Percentiles rank a stretch among this genome's conserved stretches.
Evolutionary conservation across 2,888 invertebrate genomes (phyloP).

Genomic region (Tachina fera): DNA sequence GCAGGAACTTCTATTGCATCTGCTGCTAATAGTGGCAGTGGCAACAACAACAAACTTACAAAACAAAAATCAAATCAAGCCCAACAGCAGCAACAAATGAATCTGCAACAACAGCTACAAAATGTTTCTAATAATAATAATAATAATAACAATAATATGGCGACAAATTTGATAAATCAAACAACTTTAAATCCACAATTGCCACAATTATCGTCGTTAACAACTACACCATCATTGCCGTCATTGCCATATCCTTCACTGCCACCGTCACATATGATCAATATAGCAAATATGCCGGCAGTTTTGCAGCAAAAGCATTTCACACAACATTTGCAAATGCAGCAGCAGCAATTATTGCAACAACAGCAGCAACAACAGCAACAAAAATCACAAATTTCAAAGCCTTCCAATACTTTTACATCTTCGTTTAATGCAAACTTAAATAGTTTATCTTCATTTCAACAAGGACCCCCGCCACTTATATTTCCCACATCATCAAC

Average conservation of each 20-base stretch:
- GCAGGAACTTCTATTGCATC: conserved; percentile 50
- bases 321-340: conserved; percentile 69
- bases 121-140: conserved; percentile 32
- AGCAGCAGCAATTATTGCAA: conserved; percentile 72
- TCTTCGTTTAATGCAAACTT: conserved; percentile 40
- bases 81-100: conserved; percentile 71
- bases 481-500: conserved; percentile 69
- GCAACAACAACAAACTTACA: conserved; percentile 18
- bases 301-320: conserved; percentile 69
- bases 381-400: conserved; percentile 60
- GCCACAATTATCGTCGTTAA: conserved; percentile 72
- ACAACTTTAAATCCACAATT: conserved; percentile 75
- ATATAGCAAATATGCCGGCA: conserved; percentile 67
- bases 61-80: conserved; percentile 48
- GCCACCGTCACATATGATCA: conserved; percentile 71
- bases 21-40: conserved; percentile 18
- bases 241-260: conserved; percentile 72
- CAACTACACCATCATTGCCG: conserved; percentile 65
- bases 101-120: conserved; percentile 69
- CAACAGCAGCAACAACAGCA: conserved; percentile 69
- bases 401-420: conserved; percentile 33
- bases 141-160: conserved; percentile 54
- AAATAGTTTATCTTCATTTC: conserved; percentile 43
- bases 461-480: conserved; percentile 71
- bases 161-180: conserved; percentile 69